phyloP scores from a whole-genome alignment of 2,888 invertebrate species.

The Tuta absoluta region DNA sequence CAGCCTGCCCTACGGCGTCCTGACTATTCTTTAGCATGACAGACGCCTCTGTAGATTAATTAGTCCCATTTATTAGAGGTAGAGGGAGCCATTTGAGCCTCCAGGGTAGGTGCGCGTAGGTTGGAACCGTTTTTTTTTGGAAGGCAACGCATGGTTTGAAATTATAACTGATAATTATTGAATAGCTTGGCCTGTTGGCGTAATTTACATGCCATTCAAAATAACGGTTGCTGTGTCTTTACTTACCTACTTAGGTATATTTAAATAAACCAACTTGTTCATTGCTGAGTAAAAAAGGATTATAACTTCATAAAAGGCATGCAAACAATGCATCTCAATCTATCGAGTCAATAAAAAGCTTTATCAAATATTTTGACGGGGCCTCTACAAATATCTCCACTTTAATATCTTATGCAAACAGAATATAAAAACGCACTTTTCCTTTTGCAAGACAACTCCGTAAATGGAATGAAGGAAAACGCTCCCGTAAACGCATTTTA shows the following conservation, averaged over 20 bases:
- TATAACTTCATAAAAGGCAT: conserved; percentile 21
- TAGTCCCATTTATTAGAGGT: conserved; percentile 70
- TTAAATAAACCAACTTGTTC: not conserved
- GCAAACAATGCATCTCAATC: conserved; percentile 33
- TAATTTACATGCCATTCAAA: conserved; percentile 1
- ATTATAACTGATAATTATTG: conserved; percentile 2
- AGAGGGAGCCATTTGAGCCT: conserved; percentile 43
- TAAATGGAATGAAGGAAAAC: conserved; percentile 4
- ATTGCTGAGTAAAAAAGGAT: conserved; percentile 5
- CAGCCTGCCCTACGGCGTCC: conserved; percentile 46
- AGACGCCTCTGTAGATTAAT: conserved; percentile 75
- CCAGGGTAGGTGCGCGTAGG: not conserved
- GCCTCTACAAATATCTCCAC: conserved; percentile 51
- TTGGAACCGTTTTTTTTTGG: not conserved
- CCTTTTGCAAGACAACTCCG: conserved; percentile 30
- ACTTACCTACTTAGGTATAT: not conserved
- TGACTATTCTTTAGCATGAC: conserved; percentile 74
- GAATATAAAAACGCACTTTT: conserved; percentile 40
- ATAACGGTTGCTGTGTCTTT: too few species aligned
- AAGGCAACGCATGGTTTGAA: not conserved
- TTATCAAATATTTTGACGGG: conserved; percentile 47
- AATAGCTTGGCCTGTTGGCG: not conserved
- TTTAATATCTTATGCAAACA: conserved; percentile 47
- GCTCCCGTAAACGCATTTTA: conserved; percentile 39
- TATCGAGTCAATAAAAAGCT: conserved; percentile 41